Percentiles rank a stretch among this genome's conserved stretches.
Evolutionary conservation across 1,140 invertebrate genomes (phyloP).

Genomic region (Acromyrmex echinatior): DNA sequence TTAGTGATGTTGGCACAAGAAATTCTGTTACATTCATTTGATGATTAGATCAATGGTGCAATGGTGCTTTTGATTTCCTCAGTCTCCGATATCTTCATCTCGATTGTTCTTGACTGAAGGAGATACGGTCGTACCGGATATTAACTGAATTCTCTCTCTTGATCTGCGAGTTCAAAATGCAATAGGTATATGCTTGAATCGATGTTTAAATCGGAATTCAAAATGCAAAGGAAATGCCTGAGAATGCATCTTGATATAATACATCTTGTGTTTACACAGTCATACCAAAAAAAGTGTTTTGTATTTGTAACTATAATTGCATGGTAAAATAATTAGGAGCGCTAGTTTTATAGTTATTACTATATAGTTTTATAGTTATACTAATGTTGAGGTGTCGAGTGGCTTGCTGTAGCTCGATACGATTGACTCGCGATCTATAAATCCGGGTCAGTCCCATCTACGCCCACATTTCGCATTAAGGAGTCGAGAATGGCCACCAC

Average conservation of each 20-base stretch:
- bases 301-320: too few relatives aligned
- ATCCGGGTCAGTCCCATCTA: too few relatives aligned
- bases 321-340: too few relatives aligned
- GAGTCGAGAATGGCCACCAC: too few relatives aligned
- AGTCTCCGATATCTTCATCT: constrained; percentile 30
- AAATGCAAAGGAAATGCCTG: constrained; percentile 6
- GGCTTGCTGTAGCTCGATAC: too few relatives aligned
- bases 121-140: constrained; percentile 43
- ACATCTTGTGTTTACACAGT: background rate
- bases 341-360: too few relatives aligned
- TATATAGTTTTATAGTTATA: too few relatives aligned
- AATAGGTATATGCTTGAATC: background rate
- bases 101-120: constrained; percentile 27
- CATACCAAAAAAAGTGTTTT: too few relatives aligned
- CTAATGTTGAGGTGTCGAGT: too few relatives aligned
- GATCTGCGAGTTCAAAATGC: constrained; percentile 12
- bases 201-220: constrained; percentile 1
- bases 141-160: constrained; percentile 38
- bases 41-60: background rate
- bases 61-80: constrained; percentile 38
- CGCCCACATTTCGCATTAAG: too few relatives aligned
- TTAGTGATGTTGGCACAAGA: background rate
- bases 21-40: constrained; percentile 5
- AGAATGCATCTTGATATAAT: background rate
- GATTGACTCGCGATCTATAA: too few relatives aligned